phyloP scores from a whole-genome alignment of 2,113 vertebrate species.

The Ceuthmochares aereus region DNA sequence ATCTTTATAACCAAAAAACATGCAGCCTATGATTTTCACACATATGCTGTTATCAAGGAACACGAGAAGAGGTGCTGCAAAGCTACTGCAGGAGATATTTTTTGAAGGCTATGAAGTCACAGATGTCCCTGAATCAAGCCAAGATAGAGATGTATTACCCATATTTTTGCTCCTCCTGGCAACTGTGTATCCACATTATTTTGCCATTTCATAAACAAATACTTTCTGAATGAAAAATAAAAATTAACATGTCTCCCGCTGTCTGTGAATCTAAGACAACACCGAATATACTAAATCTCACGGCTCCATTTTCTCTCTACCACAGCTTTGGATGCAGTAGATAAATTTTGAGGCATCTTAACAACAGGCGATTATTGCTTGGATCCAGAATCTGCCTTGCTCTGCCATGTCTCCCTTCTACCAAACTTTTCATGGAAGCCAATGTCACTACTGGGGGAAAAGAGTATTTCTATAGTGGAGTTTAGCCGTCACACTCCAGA shows the following conservation, averaged over 20 bases:
- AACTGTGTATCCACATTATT: neutral
- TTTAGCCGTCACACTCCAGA: neutral
- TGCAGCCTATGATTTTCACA: neutral
- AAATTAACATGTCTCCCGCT: neutral
- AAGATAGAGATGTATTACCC: neutral
- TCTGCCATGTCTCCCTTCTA: neutral
- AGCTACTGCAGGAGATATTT: neutral
- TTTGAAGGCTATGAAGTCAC: neutral
- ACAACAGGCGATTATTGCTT: neutral
- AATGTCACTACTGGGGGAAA: neutral
- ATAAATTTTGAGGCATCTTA: neutral
- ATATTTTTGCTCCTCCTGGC: neutral
- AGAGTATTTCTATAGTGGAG: neutral
- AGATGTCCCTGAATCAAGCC: conserved; percentile 17
- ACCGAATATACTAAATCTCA: neutral
- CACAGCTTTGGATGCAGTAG: neutral
- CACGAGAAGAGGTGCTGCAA: neutral
- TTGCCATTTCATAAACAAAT: conserved; percentile 4
- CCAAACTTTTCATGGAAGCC: neutral
- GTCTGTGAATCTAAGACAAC: neutral
- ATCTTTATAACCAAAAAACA: neutral
- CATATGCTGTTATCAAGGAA: neutral
- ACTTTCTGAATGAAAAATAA: neutral
- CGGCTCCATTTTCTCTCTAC: neutral
- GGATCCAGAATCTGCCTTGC: neutral